Conservation (phyloP, 2,113 vertebrate species). For the Micronycteris hirsuta region DNA sequence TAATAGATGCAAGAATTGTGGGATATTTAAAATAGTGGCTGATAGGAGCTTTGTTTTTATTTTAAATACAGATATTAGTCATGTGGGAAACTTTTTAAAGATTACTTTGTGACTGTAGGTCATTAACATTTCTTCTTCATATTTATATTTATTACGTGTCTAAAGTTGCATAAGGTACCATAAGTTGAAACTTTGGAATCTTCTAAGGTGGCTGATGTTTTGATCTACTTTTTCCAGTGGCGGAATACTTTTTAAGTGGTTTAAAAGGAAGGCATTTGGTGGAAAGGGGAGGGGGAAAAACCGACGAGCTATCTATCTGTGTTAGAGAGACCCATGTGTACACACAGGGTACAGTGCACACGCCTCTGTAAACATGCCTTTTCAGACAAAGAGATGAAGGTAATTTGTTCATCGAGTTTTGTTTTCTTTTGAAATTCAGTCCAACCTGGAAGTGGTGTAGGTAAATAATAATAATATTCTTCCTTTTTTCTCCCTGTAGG, state of each 20-base stretch:
- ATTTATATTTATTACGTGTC: constrained; percentile 29
- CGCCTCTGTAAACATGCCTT: constrained; percentile 61
- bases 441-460: constrained; percentile 68
- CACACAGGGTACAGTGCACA: not conserved
- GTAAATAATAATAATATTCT: constrained; percentile 83
- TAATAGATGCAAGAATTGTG: not conserved
- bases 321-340: constrained; percentile 25
- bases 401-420: constrained; percentile 43
- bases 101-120: constrained; percentile 11
- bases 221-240: constrained; percentile 59
- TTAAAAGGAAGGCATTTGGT: constrained; percentile 61
- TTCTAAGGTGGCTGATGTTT: constrained; percentile 40
- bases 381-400: constrained; percentile 50
- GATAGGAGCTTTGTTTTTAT: not conserved
- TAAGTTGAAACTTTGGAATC: constrained; percentile 48
- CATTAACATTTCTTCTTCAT: not conserved
- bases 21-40: constrained; percentile 18
- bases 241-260: constrained; percentile 54
- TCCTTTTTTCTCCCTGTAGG: constrained; percentile 91
- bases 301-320: not conserved
- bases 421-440: constrained; percentile 76
- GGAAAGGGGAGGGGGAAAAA: not conserved
- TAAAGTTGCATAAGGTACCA: constrained; percentile 25
- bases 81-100: not conserved
- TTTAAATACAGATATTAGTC: not conserved